Evolutionary conservation across 2,797 vertebrate species (phyloP), one percentile per base, ranked within the genome.

Genomic region (Geotria australis): DNA sequence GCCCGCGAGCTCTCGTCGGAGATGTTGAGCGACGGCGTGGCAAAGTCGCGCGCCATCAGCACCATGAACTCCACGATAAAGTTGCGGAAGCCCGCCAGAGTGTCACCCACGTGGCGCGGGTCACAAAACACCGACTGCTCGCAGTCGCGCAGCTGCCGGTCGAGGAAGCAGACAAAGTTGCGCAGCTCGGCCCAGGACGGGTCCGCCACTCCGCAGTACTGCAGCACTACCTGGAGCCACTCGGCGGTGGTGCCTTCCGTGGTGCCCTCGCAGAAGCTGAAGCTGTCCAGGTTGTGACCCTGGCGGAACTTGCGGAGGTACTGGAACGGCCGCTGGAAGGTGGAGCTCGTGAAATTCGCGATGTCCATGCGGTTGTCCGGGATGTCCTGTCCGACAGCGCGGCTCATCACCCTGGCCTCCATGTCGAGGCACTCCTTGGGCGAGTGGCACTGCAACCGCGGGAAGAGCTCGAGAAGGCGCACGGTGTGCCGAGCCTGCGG

Each of bases 31-130:
- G 85, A 91, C 2, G 85, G 85, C 1, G 89, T 91, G 24, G 85
- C 84, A 61, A 98, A 96, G 65, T 98, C 91, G 51, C 81, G 80
- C 0, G 91, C 89, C 91, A 96, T 98, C 47, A 85, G 60, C 67
- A 95, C 84, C 91, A 98, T 91, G 68, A 95, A 96, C 60, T 75
- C 65, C 7, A 96, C 86, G 6, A 98, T 84, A 66, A 98, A 98
- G 60, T 67, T 78, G 73, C 82, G 95, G 69, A 98, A 96, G 49
- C 89, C 84, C 4, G 47, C 56, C 57, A 98, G 61, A 0, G 76
- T 78, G 66, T 95, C 89, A 45, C 72, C 70, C 7, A 72, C 70
- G 13, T 82, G 69, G 1, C 2, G 6, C 4, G 67, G 59, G 24
- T 88, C 63, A 65, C 91, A 96, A 56, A 94, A 98, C 38, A 76